These are phyloP conservation scores for Listronotus bonariensis DNA, from an alignment of 1,140 invertebrate genomes.

Conservation along the genomic window DNA sequence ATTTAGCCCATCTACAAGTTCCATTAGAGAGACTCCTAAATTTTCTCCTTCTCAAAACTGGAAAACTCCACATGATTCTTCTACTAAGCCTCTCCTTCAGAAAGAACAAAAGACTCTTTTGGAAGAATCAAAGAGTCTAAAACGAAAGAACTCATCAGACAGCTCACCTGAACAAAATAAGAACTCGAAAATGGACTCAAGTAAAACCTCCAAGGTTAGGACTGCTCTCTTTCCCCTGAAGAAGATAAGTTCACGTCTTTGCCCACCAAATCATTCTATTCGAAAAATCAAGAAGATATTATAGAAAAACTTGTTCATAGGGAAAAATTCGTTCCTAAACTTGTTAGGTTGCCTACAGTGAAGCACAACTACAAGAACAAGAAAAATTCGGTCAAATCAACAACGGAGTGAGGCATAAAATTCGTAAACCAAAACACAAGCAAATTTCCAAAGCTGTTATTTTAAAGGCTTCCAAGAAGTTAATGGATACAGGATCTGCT, in stretches of 20 bases:
- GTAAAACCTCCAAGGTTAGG: slow-evolving; percentile 48
- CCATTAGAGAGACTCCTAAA: slow-evolving; percentile 28
- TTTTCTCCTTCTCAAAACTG: slow-evolving; percentile 58
- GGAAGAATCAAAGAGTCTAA: slow-evolving; percentile 35
- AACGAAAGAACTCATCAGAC: slow-evolving; percentile 29
- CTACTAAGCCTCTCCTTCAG: slow-evolving; percentile 42
- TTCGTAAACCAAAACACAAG: slow-evolving; percentile 60
- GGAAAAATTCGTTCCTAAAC: slow-evolving; percentile 19
- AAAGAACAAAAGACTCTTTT: slow-evolving; percentile 46
- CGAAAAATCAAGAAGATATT: slow-evolving; percentile 50
- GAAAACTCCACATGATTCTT: slow-evolving; percentile 60
- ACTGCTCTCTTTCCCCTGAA: slow-evolving; percentile 48
- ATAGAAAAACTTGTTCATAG: slow-evolving; percentile 37
- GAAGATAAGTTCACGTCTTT: slow-evolving; percentile 51
- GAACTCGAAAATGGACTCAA: slow-evolving; percentile 40
- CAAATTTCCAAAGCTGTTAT: slow-evolving; percentile 42
- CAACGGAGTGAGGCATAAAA: slow-evolving; percentile 61
- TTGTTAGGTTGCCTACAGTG: slow-evolving; percentile 9
- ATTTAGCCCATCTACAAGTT: slow-evolving; percentile 25
- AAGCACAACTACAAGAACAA: not conserved
- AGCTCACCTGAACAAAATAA: slow-evolving; percentile 38
- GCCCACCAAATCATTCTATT: slow-evolving; percentile 61
- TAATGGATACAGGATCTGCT: slow-evolving; percentile 44
- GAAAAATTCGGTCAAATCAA: slow-evolving; percentile 60
- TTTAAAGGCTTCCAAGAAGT: slow-evolving; percentile 47